Evolutionary conservation across 1,140 invertebrate genomes (phyloP).

Genomic region (Hesperophylax magnus): DNA sequence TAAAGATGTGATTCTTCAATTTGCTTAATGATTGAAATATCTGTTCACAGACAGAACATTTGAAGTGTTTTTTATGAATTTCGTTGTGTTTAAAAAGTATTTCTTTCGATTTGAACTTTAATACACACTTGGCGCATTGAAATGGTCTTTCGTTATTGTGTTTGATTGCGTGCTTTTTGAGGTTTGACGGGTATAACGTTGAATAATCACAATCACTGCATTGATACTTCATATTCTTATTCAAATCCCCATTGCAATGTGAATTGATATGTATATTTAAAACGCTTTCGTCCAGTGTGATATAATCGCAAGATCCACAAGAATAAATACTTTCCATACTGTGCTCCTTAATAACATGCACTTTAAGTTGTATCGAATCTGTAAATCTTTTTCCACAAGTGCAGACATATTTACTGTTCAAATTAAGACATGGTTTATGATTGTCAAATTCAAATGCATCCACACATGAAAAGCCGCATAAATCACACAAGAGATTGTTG

Average conservation of each 20-base stretch:
- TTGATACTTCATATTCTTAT: not conserved
- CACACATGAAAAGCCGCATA: not conserved
- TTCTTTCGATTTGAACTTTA: not conserved
- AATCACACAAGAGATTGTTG: not conserved
- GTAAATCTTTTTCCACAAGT: not conserved
- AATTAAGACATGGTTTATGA: not conserved
- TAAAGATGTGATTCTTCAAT: constrained; percentile 1
- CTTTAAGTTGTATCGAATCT: not conserved
- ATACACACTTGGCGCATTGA: constrained; percentile 5
- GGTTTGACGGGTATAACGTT: not conserved
- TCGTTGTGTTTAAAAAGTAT: not conserved
- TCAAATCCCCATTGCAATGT: not conserved
- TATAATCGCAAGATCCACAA: not conserved
- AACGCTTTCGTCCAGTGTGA: not conserved
- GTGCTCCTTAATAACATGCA: not conserved
- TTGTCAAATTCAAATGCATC: not conserved
- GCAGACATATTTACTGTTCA: not conserved
- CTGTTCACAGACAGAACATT: constrained; percentile 1
- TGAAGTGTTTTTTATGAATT: not conserved
- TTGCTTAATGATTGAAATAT: constrained; percentile 4
- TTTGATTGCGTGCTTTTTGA: constrained; percentile 2
- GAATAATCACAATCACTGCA: not conserved
- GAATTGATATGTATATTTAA: not conserved
- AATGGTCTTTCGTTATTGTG: not conserved
- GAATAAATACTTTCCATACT: not conserved